phyloP scores from a whole-genome alignment of 2,888 invertebrate species.

The Machimus atricapillus region DNA sequence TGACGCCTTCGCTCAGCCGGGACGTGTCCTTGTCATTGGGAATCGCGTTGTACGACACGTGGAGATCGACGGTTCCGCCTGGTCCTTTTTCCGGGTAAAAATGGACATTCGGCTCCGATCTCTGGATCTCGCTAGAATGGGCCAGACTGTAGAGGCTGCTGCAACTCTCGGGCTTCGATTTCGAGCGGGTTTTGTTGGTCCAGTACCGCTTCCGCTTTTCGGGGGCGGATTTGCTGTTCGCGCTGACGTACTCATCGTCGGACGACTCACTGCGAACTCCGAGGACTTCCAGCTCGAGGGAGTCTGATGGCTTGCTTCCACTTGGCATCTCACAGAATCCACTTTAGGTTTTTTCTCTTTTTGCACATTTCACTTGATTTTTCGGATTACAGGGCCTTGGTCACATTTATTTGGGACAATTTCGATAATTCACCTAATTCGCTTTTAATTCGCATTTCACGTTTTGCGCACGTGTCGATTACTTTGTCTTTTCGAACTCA shows the following conservation, averaged over 20 bases:
- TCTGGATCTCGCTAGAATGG: slow-evolving; percentile 39
- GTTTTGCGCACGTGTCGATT: background rate
- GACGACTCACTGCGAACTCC: slow-evolving; percentile 60
- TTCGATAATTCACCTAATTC: background rate
- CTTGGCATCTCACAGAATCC: slow-evolving; percentile 54
- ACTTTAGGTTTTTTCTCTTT: slow-evolving; percentile 37
- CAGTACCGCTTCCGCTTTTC: slow-evolving; percentile 43
- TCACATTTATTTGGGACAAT: background rate
- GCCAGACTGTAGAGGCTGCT: slow-evolving; percentile 46
- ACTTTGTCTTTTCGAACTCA: background rate
- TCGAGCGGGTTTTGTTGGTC: slow-evolving; percentile 28
- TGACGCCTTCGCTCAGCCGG: slow-evolving; percentile 36
- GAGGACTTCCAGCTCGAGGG: slow-evolving; percentile 65
- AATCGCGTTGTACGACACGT: background rate
- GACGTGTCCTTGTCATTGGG: slow-evolving; percentile 38
- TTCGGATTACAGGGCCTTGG: background rate
- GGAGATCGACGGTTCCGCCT: slow-evolving; percentile 4
- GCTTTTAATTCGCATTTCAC: background rate
- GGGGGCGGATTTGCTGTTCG: background rate
- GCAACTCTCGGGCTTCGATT: slow-evolving; percentile 44
- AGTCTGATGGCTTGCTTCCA: slow-evolving; percentile 55
- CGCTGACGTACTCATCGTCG: slow-evolving; percentile 45
- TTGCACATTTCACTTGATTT: slow-evolving; percentile 33
- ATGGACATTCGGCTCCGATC: slow-evolving; percentile 52
- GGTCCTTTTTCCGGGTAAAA: slow-evolving; percentile 11